Evolutionary conservation across 2,888 invertebrate genomes (phyloP).

Genomic region (Matsumyia berberina): DNA sequence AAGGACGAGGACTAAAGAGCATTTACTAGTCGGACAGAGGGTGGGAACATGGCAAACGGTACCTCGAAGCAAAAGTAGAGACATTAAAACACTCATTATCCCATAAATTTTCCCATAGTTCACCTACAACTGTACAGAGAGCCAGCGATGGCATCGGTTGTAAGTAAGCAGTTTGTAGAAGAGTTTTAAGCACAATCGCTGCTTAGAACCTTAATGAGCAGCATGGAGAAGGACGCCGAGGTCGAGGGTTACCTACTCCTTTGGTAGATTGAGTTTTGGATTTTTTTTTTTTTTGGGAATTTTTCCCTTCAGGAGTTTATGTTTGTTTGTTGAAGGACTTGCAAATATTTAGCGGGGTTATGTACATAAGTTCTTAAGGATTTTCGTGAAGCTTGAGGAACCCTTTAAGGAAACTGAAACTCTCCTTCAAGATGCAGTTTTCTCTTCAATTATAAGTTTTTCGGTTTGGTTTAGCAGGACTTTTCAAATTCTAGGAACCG

Average conservation of each 20-base stretch:
- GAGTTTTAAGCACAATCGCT: conserved; percentile 68
- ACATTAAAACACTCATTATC: conserved; percentile 74
- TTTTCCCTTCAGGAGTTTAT: conserved; percentile 23
- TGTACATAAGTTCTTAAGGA: neutral
- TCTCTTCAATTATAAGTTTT: too few species aligned
- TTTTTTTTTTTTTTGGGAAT: conserved; percentile 16
- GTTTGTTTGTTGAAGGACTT: conserved; percentile 39
- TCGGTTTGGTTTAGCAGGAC: too few species aligned
- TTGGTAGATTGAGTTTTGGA: conserved; percentile 16
- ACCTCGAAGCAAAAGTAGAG: conserved; percentile 45
- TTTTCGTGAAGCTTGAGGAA: neutral
- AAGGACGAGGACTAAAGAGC: conserved; percentile 35
- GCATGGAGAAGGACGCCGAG: conserved; percentile 13
- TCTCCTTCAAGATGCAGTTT: too few species aligned
- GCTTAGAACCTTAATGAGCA: conserved; percentile 67
- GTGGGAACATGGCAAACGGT: neutral
- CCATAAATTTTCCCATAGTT: conserved; percentile 64
- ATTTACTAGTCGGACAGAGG: conserved; percentile 33
- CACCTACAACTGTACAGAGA: conserved; percentile 34
- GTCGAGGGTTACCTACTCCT: neutral
- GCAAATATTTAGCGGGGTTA: conserved; percentile 9
- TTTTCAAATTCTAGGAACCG: too few species aligned
- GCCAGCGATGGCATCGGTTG: conserved; percentile 32
- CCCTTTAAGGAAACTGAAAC: too few species aligned
- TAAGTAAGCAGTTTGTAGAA: conserved; percentile 62